phyloP scores from a whole-genome alignment of 2,888 invertebrate species.

The Oscheius sp. region DNA sequence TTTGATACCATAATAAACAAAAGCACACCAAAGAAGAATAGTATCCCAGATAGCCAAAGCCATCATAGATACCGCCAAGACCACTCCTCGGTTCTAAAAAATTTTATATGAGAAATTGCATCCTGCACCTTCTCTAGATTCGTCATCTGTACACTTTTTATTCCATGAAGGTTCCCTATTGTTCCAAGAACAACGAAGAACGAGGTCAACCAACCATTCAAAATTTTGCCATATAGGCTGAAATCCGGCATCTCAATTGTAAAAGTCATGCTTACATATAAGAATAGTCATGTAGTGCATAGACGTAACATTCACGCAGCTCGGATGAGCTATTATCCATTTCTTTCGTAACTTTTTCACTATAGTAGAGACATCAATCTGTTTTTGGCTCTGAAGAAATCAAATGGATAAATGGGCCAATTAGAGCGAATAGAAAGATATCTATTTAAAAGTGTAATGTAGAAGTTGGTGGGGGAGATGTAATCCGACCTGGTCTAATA shows the following conservation, averaged over 20 bases:
- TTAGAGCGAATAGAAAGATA: not conserved
- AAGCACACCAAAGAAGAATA: constrained; percentile 62
- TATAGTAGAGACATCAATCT: constrained; percentile 1
- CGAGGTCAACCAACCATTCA: constrained; percentile 61
- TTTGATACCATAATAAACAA: constrained; percentile 64
- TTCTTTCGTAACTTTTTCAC: not conserved
- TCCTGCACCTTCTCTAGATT: constrained; percentile 58
- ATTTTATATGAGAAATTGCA: not conserved
- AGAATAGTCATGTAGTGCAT: constrained; percentile 1
- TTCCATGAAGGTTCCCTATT: constrained; percentile 59
- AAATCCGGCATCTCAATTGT: not conserved
- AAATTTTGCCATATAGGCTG: constrained; percentile 48
- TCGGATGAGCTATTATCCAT: constrained; percentile 24
- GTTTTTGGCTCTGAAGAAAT: too few species aligned
- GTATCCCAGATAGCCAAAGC: constrained; percentile 67
- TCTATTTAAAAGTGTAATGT: constrained; percentile 18
- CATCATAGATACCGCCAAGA: constrained; percentile 62
- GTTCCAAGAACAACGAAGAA: constrained; percentile 60
- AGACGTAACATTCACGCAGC: constrained; percentile 24
- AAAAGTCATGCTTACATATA: constrained; percentile 1
- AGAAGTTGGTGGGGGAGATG: constrained; percentile 19
- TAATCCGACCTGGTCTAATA: constrained; percentile 22
- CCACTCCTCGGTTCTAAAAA: constrained; percentile 61
- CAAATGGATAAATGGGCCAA: too few species aligned
- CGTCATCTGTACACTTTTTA: constrained; percentile 56